Base-by-base conservation (phyloP, 2,797 vertebrate genomes). In the Chaenodraco wilsoni region DNA sequence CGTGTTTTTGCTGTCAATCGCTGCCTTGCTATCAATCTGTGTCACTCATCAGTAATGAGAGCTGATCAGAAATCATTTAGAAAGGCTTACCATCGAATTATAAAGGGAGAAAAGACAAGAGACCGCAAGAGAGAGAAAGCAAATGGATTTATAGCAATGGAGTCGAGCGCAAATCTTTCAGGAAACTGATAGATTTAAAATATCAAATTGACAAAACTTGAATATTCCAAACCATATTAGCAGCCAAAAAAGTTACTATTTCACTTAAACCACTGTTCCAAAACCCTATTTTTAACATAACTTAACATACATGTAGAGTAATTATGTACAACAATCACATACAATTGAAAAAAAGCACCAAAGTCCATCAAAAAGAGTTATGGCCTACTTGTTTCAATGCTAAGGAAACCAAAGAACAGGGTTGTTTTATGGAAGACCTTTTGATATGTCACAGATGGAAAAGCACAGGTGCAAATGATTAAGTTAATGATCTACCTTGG, bases 21-120 rank as follows among this genome's bases (percentile, higher is more conserved):
- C 50, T 60, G 75, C 23, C 46, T 60, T 57, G 6, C 17, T 49
- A 79, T 83, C 9, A 69, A 82, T 80, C 60, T 48, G 48, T 33
- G 76, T 69, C 72, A 56, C 27, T 84, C 66, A 56, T 49, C 52
- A 68, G 58, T 41, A 66, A 62, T 75, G 63, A 72, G 56, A 10
- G 21, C 37, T 69, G 60, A 84, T 87, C 69, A 73, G 65, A 84
- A 74, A 69, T 37, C 76, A 14, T 13, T 76, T 72, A 74, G 65
- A 82, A 76, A 58, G 54, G 21, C 15, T 41, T 40, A 63, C 58
- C 43, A 50, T 72, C 68, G 31, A 58, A 56, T 14, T 40, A 41
- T 74, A 45, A 19, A 61, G 5, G 56, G 16, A 46, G 19, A 23
- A 5, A 17, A 60, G 37, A 33, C 40, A 58, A 60, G 52, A 54